phyloP scores from a whole-genome alignment of 2,888 invertebrate genomes.

The Globia sparganii region DNA sequence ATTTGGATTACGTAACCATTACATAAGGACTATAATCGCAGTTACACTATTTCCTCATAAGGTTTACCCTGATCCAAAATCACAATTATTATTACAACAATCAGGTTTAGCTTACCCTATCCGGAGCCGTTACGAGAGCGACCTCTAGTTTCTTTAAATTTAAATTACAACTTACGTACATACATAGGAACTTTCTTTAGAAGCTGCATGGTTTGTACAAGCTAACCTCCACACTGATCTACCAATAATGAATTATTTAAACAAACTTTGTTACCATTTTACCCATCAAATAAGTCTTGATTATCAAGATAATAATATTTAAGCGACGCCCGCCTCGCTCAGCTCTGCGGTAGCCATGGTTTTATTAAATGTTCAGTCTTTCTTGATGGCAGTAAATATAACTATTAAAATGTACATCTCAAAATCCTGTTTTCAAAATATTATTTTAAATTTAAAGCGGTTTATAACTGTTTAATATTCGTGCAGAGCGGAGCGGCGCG shows the following conservation, averaged over 20 bases:
- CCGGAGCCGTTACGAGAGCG: conserved; percentile 79
- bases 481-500: conserved; percentile 72
- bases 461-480: conserved; percentile 56
- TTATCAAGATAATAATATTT: conserved; percentile 81
- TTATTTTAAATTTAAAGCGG: conserved; percentile 61
- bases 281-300: conserved; percentile 84
- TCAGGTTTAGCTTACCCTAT: conserved; percentile 75
- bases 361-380: conserved; percentile 64
- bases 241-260: conserved; percentile 87
- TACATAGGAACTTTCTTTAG: conserved; percentile 91
- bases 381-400: conserved; percentile 61
- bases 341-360: conserved; percentile 65
- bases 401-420: conserved; percentile 65
- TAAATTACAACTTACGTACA: conserved; percentile 90
- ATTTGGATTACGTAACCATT: conserved; percentile 38
- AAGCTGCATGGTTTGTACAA: conserved; percentile 91
- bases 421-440: conserved; percentile 61
- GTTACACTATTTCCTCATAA: conserved; percentile 72
- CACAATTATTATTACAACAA: conserved; percentile 78
- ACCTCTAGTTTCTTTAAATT: conserved; percentile 87
- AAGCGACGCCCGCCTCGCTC: conserved; percentile 69
- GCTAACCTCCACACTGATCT: conserved; percentile 90
- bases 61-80: conserved; percentile 85
- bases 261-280: conserved; percentile 82
- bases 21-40: conserved; percentile 49